phyloP scores from a whole-genome alignment of 1,140 invertebrate species.

The Drosophila hydei region DNA sequence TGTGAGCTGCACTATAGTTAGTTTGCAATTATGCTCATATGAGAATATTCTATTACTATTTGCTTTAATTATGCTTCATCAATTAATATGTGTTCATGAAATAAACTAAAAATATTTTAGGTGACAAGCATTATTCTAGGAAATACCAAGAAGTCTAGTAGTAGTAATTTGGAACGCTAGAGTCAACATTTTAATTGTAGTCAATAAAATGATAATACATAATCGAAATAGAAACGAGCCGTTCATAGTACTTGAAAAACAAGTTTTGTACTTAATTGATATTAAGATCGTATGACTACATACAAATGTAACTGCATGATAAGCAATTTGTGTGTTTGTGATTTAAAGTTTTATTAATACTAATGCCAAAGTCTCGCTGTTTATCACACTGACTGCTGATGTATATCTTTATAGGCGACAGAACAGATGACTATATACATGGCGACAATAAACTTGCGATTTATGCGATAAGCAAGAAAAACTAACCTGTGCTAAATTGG shows the following conservation, averaged over 20 bases:
- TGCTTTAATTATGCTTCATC: no score
- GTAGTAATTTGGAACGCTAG: not conserved
- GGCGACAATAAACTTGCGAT: not conserved
- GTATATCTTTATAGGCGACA: slow-evolving; percentile 25
- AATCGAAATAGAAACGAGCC: not conserved
- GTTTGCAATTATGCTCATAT: not conserved
- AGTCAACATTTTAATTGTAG: not conserved
- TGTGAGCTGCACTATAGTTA: slow-evolving; percentile 1
- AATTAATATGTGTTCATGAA: no score
- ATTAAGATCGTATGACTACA: not conserved
- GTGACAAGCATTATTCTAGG: not conserved
- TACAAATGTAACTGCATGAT: not conserved
- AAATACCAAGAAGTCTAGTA: not conserved
- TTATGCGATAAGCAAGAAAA: slow-evolving; percentile 10
- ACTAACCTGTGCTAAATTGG: not conserved
- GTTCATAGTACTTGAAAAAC: not conserved
- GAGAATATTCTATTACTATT: slow-evolving; percentile 33
- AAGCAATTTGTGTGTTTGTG: not conserved
- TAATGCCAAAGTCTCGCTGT: not conserved
- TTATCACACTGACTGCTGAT: slow-evolving; percentile 2
- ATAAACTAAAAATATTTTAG: slow-evolving; percentile 34
- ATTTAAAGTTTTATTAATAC: not conserved
- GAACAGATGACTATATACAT: slow-evolving; percentile 4
- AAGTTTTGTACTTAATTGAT: slow-evolving; percentile 2
- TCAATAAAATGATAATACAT: slow-evolving; percentile 1